Evolutionary conservation across 2,797 vertebrate genomes (phyloP).

Genomic region (Sorex maritimensis): DNA sequence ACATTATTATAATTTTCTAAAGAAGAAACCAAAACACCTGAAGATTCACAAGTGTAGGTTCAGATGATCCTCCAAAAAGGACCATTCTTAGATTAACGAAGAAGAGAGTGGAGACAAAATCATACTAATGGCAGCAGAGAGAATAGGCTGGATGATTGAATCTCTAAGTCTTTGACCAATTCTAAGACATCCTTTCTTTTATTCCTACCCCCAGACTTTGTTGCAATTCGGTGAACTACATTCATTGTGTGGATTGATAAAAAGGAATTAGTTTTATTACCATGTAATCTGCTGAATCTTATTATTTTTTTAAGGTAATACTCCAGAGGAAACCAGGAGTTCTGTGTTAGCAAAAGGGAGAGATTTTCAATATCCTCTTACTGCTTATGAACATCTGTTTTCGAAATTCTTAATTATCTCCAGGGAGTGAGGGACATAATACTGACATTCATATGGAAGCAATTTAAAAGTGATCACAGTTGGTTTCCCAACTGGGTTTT

Average conservation of each 20-base stretch:
- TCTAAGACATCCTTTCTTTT: neutral
- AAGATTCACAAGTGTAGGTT: too few species aligned
- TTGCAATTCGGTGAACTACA: neutral
- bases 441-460: conserved; percentile 64
- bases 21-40: neutral
- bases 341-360: conserved; percentile 65
- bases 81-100: neutral
- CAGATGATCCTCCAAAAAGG: too few species aligned
- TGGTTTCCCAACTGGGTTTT: conserved; percentile 54
- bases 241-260: neutral
- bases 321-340: conserved; percentile 58
- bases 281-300: conserved; percentile 42
- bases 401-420: conserved; percentile 68
- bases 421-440: conserved; percentile 62
- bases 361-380: conserved; percentile 56
- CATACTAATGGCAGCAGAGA: neutral
- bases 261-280: conserved; percentile 3
- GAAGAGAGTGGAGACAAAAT: neutral
- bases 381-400: conserved; percentile 68
- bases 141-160: neutral
- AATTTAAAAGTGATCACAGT: conserved; percentile 71
- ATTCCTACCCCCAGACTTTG: conserved; percentile 10
- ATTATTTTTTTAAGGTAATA: conserved; percentile 53
- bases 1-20: neutral
- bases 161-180: neutral